A percentile compares a stretch with the other conserved stretches of the same genome.
Conservation (phyloP, 1,140 invertebrate species). For the Gonatopus flavifemur region DNA sequence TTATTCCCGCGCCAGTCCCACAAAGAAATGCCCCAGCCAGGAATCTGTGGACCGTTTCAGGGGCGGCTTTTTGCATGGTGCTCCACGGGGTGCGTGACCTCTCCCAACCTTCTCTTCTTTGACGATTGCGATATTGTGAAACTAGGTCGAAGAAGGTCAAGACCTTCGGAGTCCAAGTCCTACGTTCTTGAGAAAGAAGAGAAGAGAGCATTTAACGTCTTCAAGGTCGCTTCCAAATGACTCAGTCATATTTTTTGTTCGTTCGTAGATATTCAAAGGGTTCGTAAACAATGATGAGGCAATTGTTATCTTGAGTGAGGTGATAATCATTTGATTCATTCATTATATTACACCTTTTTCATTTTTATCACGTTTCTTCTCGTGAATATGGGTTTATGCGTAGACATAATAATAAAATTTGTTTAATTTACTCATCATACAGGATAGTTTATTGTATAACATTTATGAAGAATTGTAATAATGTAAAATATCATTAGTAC, state of each 20-base stretch:
- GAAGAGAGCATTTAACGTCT: slow-evolving; percentile 16
- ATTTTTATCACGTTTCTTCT: too few relatives aligned
- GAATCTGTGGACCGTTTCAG: slow-evolving; percentile 43
- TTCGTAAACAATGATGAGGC: too few relatives aligned
- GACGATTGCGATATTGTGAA: slow-evolving; percentile 16
- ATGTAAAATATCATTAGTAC: too few relatives aligned
- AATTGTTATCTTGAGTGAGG: too few relatives aligned
- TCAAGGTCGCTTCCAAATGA: slow-evolving; percentile 14
- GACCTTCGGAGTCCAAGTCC: slow-evolving; percentile 6
- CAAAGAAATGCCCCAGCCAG: slow-evolving; percentile 31
- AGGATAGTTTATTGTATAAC: too few relatives aligned
- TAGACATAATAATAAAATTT: too few relatives aligned
- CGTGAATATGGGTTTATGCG: too few relatives aligned
- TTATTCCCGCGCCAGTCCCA: slow-evolving; percentile 5
- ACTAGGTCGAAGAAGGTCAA: slow-evolving; percentile 28
- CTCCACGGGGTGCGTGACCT: slow-evolving; percentile 42
- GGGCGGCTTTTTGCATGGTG: slow-evolving; percentile 50
- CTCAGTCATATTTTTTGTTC: slow-evolving; percentile 2
- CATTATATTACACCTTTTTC: too few relatives aligned
- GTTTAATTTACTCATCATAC: too few relatives aligned
- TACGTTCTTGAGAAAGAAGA: slow-evolving; percentile 6
- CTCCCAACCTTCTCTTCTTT: slow-evolving; percentile 36
- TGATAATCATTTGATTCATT: too few relatives aligned
- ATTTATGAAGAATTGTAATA: too few relatives aligned
- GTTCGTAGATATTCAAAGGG: slow-evolving; percentile 7